Evolutionary conservation across 2,888 invertebrate species (phyloP).

Genomic region (Lasioglossum lativentre): DNA sequence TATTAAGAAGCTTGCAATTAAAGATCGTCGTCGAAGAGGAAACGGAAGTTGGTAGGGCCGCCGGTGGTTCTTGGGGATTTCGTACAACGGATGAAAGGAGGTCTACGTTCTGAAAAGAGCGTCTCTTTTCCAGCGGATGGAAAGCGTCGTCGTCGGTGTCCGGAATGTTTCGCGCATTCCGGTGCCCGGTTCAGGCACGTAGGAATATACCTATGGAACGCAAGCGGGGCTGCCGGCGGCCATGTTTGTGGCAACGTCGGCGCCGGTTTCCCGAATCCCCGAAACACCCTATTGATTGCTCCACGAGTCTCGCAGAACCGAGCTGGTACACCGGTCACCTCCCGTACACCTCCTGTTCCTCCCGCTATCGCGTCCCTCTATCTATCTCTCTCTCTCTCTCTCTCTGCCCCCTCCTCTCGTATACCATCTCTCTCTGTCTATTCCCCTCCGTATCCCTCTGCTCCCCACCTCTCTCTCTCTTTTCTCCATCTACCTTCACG

Average conservation of each 20-base stretch:
- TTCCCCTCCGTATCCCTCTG: slow-evolving; percentile 14
- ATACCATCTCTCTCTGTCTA: slow-evolving; percentile 40
- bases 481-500: slow-evolving; percentile 76
- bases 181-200: slow-evolving; percentile 7
- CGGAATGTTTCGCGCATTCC: slow-evolving; percentile 15
- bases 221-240: slow-evolving; percentile 80
- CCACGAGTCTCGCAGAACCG: slow-evolving; percentile 77
- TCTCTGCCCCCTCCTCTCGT: slow-evolving; percentile 31
- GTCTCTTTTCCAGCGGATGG: not conserved
- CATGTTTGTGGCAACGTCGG: slow-evolving; percentile 84
- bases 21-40: slow-evolving; percentile 9
- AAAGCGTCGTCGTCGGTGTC: not conserved
- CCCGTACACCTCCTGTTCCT: slow-evolving; percentile 70
- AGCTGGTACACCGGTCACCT: slow-evolving; percentile 79
- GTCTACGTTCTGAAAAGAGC: not conserved
- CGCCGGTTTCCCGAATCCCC: slow-evolving; percentile 83
- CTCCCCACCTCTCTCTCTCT: slow-evolving; percentile 49
- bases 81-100: not conserved
- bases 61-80: not conserved
- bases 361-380: slow-evolving; percentile 54
- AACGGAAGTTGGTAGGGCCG: not conserved
- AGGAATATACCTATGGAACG: slow-evolving; percentile 31
- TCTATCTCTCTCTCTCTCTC: slow-evolving; percentile 48
- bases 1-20: slow-evolving; percentile 39
- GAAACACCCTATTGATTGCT: slow-evolving; percentile 87